Percentiles rank a stretch among this genome's conserved stretches.
These are phyloP conservation scores for Drosophila varians DNA, from an alignment of 1,140 invertebrate genomes.

Conservation along the genomic window DNA sequence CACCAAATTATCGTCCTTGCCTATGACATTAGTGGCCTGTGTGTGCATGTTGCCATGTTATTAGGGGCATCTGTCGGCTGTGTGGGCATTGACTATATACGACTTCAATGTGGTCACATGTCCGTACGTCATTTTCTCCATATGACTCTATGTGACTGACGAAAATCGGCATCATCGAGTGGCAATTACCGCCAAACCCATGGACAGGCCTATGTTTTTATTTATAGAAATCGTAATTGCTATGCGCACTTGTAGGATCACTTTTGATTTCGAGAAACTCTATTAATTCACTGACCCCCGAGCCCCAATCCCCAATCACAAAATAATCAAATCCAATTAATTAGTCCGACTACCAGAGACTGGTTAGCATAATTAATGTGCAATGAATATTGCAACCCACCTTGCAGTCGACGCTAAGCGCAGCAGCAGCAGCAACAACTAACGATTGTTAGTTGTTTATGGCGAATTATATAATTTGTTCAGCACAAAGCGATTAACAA, in stretches of 20 bases:
- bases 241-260: not conserved
- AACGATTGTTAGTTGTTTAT: slow-evolving; percentile 46
- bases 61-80: slow-evolving; percentile 52
- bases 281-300: not conserved
- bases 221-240: not conserved
- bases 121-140: slow-evolving; percentile 62
- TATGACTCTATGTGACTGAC: slow-evolving; percentile 34
- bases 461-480: slow-evolving; percentile 69
- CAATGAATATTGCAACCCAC: slow-evolving; percentile 42
- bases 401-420: slow-evolving; percentile 52
- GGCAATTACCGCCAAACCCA: slow-evolving; percentile 20
- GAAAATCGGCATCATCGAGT: slow-evolving; percentile 3
- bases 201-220: not conserved
- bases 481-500: slow-evolving; percentile 35
- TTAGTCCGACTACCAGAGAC: slow-evolving; percentile 3
- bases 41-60: slow-evolving; percentile 59
- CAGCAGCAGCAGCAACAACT: slow-evolving; percentile 30
- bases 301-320: too few species aligned
- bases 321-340: not conserved
- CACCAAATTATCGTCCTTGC: slow-evolving; percentile 61
- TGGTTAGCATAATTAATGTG: slow-evolving; percentile 19
- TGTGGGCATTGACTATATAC: slow-evolving; percentile 66
- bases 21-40: slow-evolving; percentile 41
- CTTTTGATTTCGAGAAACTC: not conserved
- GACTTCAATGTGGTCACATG: slow-evolving; percentile 42